Evolutionary conservation across 2,888 invertebrate species (phyloP).

Genomic region (Coecobrya sp.): DNA sequence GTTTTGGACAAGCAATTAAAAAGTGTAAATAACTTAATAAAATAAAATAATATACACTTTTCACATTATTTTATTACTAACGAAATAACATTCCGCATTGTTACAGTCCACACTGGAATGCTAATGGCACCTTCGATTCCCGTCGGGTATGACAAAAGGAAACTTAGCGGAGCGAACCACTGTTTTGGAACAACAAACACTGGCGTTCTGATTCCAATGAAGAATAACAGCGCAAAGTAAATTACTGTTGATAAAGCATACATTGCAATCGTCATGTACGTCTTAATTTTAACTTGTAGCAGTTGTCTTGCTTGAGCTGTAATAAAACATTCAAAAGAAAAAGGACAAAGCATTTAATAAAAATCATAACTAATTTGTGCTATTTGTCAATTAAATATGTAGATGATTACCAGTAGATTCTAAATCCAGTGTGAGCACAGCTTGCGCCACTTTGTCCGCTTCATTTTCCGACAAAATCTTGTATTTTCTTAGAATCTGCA

Average conservation of each 20-base stretch:
- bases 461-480: conserved; percentile 81
- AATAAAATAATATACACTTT: neutral
- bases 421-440: conserved; percentile 85
- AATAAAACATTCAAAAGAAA: too few relatives aligned
- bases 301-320: conserved; percentile 81
- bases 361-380: neutral
- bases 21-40: neutral
- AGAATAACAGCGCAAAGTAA: conserved; percentile 79
- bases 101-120: conserved; percentile 83
- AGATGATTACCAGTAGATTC: conserved; percentile 83
- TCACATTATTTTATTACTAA: conserved; percentile 36
- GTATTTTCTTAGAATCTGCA: conserved; percentile 80
- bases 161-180: conserved; percentile 84
- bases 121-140: conserved; percentile 85
- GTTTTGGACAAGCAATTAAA: neutral
- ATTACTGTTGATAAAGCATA: conserved; percentile 68
- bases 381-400: neutral
- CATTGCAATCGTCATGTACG: conserved; percentile 68
- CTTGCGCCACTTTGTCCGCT: conserved; percentile 74
- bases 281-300: conserved; percentile 79
- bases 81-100: conserved; percentile 79
- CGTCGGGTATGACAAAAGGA: conserved; percentile 84
- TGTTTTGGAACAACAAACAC: conserved; percentile 85
- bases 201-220: conserved; percentile 81
- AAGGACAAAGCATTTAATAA: neutral